Evolutionary conservation across 1,140 invertebrate species (phyloP).

Genomic region (Grapholita molesta): DNA sequence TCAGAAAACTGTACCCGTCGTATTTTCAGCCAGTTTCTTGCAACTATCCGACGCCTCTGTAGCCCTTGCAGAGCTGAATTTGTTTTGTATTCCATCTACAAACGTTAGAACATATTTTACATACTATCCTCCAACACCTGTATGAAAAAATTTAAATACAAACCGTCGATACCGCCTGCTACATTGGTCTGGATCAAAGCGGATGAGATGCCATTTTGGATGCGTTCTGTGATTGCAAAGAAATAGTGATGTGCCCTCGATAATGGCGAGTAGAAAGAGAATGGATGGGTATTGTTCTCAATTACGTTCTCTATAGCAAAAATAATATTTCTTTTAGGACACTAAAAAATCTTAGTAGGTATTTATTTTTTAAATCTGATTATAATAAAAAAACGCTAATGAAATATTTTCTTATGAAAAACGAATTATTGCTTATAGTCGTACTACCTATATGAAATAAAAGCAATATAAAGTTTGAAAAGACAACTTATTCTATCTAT

Average conservation of each 20-base stretch:
- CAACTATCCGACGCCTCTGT: constrained; percentile 29
- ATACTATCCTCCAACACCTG: not conserved
- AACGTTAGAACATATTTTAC: constrained; percentile 20
- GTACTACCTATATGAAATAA: too few relatives aligned
- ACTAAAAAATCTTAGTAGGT: not conserved
- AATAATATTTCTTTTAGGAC: not conserved
- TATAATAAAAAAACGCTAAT: too few relatives aligned
- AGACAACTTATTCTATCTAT: too few relatives aligned
- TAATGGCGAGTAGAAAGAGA: not conserved
- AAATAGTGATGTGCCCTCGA: not conserved
- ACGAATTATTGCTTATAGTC: too few relatives aligned
- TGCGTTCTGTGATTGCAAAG: constrained; percentile 2
- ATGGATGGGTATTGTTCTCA: not conserved
- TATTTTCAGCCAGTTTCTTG: constrained; percentile 30
- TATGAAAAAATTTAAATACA: not conserved
- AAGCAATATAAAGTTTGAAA: too few relatives aligned
- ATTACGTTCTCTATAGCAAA: not conserved
- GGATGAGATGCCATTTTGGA: constrained; percentile 11
- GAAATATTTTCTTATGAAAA: too few relatives aligned
- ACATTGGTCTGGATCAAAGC: not conserved
- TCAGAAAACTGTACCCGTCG: constrained; percentile 18
- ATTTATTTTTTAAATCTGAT: too few relatives aligned
- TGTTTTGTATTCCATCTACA: constrained; percentile 33
- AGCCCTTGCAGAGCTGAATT: constrained; percentile 27
- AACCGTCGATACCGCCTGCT: not conserved